Percentiles rank a stretch among this genome's conserved stretches.
These are phyloP conservation scores for Notothenia coriiceps DNA, from an alignment of 2,113 vertebrate species.

Conservation along the genomic window DNA sequence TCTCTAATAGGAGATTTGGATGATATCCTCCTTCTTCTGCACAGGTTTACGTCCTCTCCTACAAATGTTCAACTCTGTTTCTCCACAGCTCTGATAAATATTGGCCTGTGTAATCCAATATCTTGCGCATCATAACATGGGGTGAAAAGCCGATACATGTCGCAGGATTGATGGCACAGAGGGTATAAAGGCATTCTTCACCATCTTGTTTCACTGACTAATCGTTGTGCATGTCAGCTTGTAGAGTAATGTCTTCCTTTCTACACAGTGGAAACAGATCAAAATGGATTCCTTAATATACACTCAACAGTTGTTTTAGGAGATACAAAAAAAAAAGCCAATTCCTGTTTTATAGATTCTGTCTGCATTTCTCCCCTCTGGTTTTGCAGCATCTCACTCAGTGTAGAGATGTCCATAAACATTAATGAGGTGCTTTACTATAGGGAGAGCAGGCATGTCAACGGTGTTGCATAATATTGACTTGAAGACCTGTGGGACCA, in stretches of 20 bases:
- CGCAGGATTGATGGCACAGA: constrained; percentile 36
- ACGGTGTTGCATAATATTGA: constrained; percentile 67
- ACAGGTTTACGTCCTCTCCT: constrained; percentile 16
- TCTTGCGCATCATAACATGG: constrained; percentile 30
- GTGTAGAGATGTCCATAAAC: constrained; percentile 50
- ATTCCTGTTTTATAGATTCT: constrained; percentile 23
- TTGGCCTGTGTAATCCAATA: constrained; percentile 41
- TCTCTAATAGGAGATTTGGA: constrained; percentile 52
- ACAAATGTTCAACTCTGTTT: constrained; percentile 28
- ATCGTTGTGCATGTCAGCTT: constrained; percentile 29
- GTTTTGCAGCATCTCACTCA: constrained; percentile 28
- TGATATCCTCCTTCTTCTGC: constrained; percentile 29
- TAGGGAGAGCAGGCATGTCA: constrained; percentile 31
- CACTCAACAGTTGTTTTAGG: constrained; percentile 2
- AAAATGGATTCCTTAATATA: constrained; percentile 29
- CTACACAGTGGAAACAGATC: constrained; percentile 11
- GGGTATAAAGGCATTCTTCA: constrained; percentile 53
- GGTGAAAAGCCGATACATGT: constrained; percentile 23
- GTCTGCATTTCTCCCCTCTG: constrained; percentile 24
- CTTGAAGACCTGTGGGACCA: constrained; percentile 60
- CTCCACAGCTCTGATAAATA: constrained; percentile 36
- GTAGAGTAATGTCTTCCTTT: constrained; percentile 13
- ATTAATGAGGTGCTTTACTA: constrained; percentile 46
- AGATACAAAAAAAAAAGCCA: not conserved
- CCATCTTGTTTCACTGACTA: constrained; percentile 46